Evolutionary conservation across 2,113 vertebrate species (phyloP).

Genomic region (Oenanthe oenanthe): DNA sequence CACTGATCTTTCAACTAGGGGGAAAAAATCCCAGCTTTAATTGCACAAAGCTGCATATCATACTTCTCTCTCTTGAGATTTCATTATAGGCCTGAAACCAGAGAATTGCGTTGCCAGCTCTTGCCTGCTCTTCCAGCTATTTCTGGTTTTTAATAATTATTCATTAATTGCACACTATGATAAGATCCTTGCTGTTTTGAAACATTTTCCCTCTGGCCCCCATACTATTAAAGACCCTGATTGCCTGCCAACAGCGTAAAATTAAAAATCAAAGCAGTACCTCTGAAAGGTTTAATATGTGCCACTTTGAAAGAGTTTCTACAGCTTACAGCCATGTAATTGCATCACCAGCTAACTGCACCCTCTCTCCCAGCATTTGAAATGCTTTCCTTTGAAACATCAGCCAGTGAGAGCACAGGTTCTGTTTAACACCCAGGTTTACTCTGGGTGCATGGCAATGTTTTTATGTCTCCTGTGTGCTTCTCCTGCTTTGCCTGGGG

Average conservation of each 20-base stretch:
- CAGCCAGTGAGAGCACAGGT: constrained; percentile 58
- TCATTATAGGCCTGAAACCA: constrained; percentile 73
- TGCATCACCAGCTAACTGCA: constrained; percentile 66
- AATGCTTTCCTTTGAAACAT: constrained; percentile 74
- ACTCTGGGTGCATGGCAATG: neutral
- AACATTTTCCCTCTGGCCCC: constrained; percentile 82
- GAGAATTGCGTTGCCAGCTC: constrained; percentile 65
- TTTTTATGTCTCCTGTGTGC: neutral
- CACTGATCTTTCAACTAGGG: constrained; percentile 54
- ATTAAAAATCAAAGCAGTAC: constrained; percentile 83
- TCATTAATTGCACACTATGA: constrained; percentile 82
- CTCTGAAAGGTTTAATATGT: constrained; percentile 78
- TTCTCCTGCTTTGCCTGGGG: neutral
- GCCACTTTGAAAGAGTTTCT: constrained; percentile 71
- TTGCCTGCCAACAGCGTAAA: constrained; percentile 80
- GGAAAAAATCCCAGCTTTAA: constrained; percentile 49
- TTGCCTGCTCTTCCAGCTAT: constrained; percentile 75
- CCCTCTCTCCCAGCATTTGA: constrained; percentile 56
- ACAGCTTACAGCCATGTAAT: constrained; percentile 74
- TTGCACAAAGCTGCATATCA: constrained; percentile 53
- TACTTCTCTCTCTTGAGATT: constrained; percentile 68
- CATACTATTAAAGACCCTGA: constrained; percentile 79
- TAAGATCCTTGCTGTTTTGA: constrained; percentile 82
- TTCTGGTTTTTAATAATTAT: constrained; percentile 83
- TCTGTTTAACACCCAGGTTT: constrained; percentile 57